Percentiles rank a stretch among this genome's conserved stretches.
These are phyloP conservation scores for Tricholaema leucomelas DNA, from an alignment of 2,113 vertebrate species.

Conservation along the genomic window DNA sequence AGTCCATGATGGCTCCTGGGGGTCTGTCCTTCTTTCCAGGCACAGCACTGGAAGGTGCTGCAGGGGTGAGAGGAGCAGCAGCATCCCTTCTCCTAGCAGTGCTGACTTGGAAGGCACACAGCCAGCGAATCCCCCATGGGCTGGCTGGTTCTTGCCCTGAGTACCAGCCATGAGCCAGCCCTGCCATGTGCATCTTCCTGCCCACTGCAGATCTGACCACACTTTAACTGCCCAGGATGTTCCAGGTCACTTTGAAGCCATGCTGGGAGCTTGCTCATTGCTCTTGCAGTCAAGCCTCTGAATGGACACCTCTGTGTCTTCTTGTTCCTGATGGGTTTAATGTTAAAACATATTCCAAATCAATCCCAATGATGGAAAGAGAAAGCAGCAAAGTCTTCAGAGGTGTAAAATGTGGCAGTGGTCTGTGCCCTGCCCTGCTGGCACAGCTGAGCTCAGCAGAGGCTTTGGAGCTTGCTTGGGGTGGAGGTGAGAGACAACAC, in stretches of 20 bases:
- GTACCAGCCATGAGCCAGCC: rapidly evolving
- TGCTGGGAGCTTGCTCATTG: background rate
- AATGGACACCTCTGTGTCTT: background rate
- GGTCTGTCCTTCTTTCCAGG: background rate
- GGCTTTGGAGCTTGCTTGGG: background rate
- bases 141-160: background rate
- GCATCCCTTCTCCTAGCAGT: background rate
- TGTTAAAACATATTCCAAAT: background rate
- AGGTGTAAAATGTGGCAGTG: rapidly evolving
- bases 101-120: rapidly evolving
- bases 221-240: rapidly evolving
- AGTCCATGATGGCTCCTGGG: rapidly evolving
- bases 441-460: background rate
- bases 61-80: background rate
- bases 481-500: background rate
- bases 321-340: background rate
- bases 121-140: rapidly evolving
- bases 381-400: background rate
- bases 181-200: background rate
- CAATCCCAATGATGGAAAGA: background rate
- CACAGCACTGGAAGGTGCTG: rapidly evolving
- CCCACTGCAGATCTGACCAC: background rate
- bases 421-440: background rate
- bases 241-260: background rate
- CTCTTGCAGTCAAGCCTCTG: background rate